Conservation (phyloP, 1,140 invertebrate species). For the Dinoponera quadriceps region DNA sequence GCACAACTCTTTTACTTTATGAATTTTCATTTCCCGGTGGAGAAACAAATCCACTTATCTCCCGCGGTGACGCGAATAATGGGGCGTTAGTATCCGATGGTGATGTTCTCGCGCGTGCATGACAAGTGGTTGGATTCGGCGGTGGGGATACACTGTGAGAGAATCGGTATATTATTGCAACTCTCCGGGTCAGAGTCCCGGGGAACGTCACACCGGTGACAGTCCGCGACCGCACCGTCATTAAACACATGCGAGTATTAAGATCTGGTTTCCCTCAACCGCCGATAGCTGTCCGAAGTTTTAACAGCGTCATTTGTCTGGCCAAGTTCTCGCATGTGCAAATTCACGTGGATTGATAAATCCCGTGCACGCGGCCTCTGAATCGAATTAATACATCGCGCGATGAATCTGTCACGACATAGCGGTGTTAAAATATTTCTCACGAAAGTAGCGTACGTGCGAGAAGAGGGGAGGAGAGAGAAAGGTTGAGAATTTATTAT, state of each 20-base stretch:
- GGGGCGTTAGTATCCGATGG: neutral
- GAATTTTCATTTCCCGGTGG: neutral
- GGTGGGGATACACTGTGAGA: slow-evolving; percentile 9
- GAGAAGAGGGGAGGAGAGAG: too few relatives aligned
- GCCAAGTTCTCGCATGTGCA: slow-evolving; percentile 22
- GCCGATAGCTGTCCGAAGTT: slow-evolving; percentile 41
- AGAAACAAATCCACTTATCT: neutral
- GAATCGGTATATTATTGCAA: slow-evolving; percentile 54
- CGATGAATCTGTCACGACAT: neutral
- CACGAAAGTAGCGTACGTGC: too few relatives aligned
- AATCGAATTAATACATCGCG: slow-evolving; percentile 8
- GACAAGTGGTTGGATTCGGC: slow-evolving; percentile 41
- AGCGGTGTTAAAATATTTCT: neutral
- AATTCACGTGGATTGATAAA: slow-evolving; percentile 48
- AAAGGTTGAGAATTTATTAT: neutral
- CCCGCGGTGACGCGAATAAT: neutral
- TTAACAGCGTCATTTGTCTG: slow-evolving; percentile 49
- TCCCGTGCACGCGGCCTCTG: slow-evolving; percentile 10
- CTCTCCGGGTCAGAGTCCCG: slow-evolving; percentile 35
- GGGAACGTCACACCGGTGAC: slow-evolving; percentile 40
- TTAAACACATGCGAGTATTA: slow-evolving; percentile 58
- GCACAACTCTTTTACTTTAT: too few relatives aligned
- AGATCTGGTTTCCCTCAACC: slow-evolving; percentile 50
- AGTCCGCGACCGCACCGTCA: slow-evolving; percentile 53
- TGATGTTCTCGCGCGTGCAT: slow-evolving; percentile 7